Conservation (phyloP, 2,797 vertebrate species). For the Cyclura pinguis region DNA sequence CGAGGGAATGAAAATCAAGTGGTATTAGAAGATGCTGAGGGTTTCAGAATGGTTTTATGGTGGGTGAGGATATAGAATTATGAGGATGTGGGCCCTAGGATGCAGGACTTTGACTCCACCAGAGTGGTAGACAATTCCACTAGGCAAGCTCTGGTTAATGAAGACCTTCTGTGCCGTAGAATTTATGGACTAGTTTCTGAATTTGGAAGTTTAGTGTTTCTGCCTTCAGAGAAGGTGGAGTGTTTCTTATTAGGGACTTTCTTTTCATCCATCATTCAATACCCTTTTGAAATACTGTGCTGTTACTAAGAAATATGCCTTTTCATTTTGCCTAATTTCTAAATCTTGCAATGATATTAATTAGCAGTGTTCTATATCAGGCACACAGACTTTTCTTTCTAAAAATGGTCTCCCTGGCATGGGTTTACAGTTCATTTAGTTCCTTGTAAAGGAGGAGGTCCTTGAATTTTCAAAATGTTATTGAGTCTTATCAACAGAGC, state of each 20-base stretch:
- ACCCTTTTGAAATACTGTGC: not conserved
- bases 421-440: not conserved
- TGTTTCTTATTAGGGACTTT: not conserved
- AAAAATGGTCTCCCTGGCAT: not conserved
- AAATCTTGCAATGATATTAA: not conserved
- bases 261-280: not conserved
- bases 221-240: not conserved
- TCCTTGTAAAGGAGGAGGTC: conserved; percentile 1
- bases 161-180: not conserved
- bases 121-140: not conserved
- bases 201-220: not conserved
- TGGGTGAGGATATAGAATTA: not conserved
- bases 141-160: not conserved
- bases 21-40: not conserved
- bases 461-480: not conserved
- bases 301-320: conserved; percentile 5
- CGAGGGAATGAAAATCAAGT: not conserved
- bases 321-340: conserved; percentile 3
- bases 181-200: not conserved
- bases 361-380: not conserved
- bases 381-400: not conserved
- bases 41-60: not conserved
- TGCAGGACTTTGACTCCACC: not conserved
- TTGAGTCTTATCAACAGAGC: not conserved
- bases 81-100: not conserved